Base-by-base conservation (phyloP, 2,797 vertebrate species). In the Cyclopterus lumpus region DNA sequence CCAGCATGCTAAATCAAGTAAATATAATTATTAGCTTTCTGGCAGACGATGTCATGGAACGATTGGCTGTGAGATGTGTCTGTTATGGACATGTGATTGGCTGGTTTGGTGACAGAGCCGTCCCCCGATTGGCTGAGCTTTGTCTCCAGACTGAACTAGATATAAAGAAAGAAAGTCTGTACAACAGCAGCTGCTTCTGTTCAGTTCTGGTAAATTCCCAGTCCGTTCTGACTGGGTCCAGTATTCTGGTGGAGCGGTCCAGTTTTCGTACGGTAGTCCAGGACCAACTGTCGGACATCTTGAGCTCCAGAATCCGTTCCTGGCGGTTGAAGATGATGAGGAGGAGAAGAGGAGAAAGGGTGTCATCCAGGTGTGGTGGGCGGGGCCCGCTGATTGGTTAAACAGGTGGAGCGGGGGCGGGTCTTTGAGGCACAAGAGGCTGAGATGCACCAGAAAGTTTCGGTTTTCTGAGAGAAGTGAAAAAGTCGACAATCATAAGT, bases 381-480 rank as follows among this genome's bases (percentile, higher is more conserved):
- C 4, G n/a, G 48, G 38, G 54, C 44, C 32, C 12, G 72, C 70
- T 72, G 58, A 73, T 77, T 81, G 76, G 90, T 87, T 95, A 95
- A 67, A 94, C 83, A 4, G 95, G 95, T 4, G 94, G 95, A 8
- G 89, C 82, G 1, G 95, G 95, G 53, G 94, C 93, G 4, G 94
- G 84, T 94, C 95, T 93, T 86, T 93, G 95, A 93, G 95, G 95
- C 92, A 95, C 82, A 68, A 91, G 81, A 82, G 92, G 92, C 55
- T 94, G 92, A 20, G 88, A 82, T 32, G 82, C 80, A 86, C 92
- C 80, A 75, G 86, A 79, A 20, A 91, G 90, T 88, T 93, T 93
- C 0, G 90, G 90, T 82, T 95, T 94, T 24, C 94, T 95, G 78
- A 62, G 16, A 51, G n/a, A 61, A 20, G 67, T 0, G 65, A 28